Evolutionary conservation across 1,140 invertebrate species (phyloP).

Genomic region (Lucilia sericata): DNA sequence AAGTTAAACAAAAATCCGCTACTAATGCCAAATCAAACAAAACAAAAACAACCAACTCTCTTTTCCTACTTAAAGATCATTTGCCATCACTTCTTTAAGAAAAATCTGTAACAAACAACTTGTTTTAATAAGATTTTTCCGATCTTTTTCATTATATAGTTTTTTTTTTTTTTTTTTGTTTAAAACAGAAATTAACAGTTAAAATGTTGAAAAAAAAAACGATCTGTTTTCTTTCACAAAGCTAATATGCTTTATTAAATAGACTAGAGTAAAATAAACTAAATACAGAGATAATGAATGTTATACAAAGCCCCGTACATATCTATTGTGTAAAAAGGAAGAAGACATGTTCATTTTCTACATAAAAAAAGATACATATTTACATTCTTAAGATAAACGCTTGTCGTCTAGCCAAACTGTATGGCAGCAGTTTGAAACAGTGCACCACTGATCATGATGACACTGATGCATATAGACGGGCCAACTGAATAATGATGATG

Average conservation of each 20-base stretch:
- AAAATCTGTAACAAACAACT: neutral
- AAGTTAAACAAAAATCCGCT: conserved; percentile 8
- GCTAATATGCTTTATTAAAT: neutral
- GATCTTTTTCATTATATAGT: neutral
- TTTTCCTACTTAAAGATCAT: neutral
- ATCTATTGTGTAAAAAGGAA: conserved; percentile 19
- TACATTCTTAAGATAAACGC: conserved; percentile 26
- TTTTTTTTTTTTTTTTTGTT: too few relatives aligned
- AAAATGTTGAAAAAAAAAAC: conserved; percentile 5
- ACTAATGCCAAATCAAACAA: conserved; percentile 20
- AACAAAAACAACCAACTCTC: neutral
- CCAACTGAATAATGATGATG: conserved; percentile 18
- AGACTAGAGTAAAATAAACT: neutral
- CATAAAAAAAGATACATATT: neutral
- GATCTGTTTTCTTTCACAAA: neutral
- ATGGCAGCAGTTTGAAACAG: neutral
- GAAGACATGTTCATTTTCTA: conserved; percentile 12
- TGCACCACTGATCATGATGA: neutral
- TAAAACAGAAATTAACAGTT: conserved; percentile 26
- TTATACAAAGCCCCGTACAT: neutral
- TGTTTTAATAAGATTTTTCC: neutral
- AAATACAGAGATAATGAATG: neutral
- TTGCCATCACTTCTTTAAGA: neutral
- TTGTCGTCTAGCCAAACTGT: neutral
- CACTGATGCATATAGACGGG: neutral